Base-by-base conservation (phyloP, 2,888 invertebrate species). In the Drosophila recens region DNA sequence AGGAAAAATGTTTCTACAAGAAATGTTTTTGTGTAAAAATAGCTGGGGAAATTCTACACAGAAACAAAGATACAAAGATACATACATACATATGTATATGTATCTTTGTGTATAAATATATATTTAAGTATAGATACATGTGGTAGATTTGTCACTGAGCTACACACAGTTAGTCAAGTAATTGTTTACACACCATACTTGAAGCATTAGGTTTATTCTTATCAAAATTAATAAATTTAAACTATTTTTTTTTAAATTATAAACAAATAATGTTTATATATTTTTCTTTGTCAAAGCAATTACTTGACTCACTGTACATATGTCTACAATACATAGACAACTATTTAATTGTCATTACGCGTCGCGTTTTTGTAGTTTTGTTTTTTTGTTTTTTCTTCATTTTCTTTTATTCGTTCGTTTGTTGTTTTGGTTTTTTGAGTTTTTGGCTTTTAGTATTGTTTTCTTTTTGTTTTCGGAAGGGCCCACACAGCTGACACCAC, bases 401-500 rank as follows among this genome's bases (percentile, higher is more conserved):
- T 70, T 57, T 27, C 48, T 70, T 69, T 69, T 68, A 30, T 30
- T 74, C 62, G 45, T 46, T 56, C 56, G 59, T 70, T 79, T 82
- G 67, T 71, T 81, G 77, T 67, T 77, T 71, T 79, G 66, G 53
- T 67, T 78, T 65, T 70, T n/a, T 20, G n/a, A 17, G 49, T 9
- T 59, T 78, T 78, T 78, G 56, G 62, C 54, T 77, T 72, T 48
- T 46, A 75, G 67, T 68, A 61, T 78, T 68, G 62, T 52, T 65
- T 53, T 62, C 33, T 56, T 72, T 65, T 67, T 46, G 42, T 51
- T 48, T 52, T 59, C 52, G 58, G 63, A 72, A 83, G 66, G 72
- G 84, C 75, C 83, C 65, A 64, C 75, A 81, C 84, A 84, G 87
- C 84, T 84, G 83, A 83, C 84, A 81, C 58, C 80, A 79, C 61